Percentiles rank a stretch among this genome's conserved stretches.
phyloP scores from a whole-genome alignment of 2,797 vertebrate genomes.

The Anabacerthia variegaticeps region DNA sequence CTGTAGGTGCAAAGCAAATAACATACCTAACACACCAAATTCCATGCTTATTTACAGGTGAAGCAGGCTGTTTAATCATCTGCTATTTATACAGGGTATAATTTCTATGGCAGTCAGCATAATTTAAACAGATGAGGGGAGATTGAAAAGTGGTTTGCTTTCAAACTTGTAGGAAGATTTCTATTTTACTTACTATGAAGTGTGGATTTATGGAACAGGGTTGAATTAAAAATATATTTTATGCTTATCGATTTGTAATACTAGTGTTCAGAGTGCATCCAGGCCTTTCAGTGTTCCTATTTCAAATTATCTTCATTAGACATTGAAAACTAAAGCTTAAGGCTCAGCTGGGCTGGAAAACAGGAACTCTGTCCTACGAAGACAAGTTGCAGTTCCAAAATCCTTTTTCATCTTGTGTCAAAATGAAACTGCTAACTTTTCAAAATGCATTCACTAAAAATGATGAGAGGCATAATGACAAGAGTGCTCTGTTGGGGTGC shows the following conservation, averaged over 20 bases:
- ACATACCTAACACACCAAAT: background rate
- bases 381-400: background rate
- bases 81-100: slow-evolving; percentile 7
- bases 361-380: background rate
- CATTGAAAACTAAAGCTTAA: background rate
- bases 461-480: background rate
- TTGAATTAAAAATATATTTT: background rate
- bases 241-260: background rate
- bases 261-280: background rate
- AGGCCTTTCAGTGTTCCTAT: background rate
- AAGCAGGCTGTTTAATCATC: background rate
- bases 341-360: background rate
- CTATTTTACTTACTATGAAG: background rate
- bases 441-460: background rate
- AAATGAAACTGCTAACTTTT: background rate
- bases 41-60: slow-evolving; percentile 6
- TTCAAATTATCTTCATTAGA: background rate
- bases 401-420: background rate
- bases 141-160: background rate
- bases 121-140: background rate
- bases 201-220: background rate
- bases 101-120: background rate
- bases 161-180: background rate
- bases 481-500: accelerated
- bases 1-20: background rate